Evolutionary conservation across 2,113 vertebrate genomes (phyloP), one percentile per base, ranked within the genome.

Genomic region (Pagrus major): DNA sequence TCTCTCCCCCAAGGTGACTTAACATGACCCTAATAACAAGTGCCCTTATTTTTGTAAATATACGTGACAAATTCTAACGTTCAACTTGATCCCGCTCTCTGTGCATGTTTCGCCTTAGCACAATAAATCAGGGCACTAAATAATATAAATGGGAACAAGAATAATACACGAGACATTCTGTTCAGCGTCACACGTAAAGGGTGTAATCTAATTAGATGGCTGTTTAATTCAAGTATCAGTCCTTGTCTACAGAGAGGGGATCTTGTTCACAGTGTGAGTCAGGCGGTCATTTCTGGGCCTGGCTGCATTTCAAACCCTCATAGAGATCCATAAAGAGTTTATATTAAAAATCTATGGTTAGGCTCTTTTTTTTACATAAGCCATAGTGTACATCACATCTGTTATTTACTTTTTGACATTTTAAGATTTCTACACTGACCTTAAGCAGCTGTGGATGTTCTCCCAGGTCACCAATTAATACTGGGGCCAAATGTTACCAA

Each of bases 1-100:
- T 93, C 71, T 80, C 88, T 76, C 61, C 86, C 66, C 47, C 82
- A 81, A 86, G 87, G 84, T 91, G 90, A 92, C 83, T 91, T 73
- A 79, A 80, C 66, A 41, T 81, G 84, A 91, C 89, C 89, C 89
- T 76, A 81, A 92, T 91, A 94, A 93, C 88, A 94, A 85, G 72
- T 86, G 70, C 27, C 80, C 71, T 71, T 88, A 82, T 92, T 93
- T 92, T 85, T 85, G 60, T 67, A 91, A 92, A 93, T 87, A 85
- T 77, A 90, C 60, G 41, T 84, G 88, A 92, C 89, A 92, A 92
- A 94, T 92, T 88, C 78, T 70, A 47, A 52, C 65, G 52, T 80
- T 87, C 71, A 93, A 94, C 77, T 71, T 29, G 69, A 93, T 89
- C 88, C 66, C 20, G 7, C 73, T 83, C 80, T 46, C 47, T 8